phyloP scores from a whole-genome alignment of 92 coral and sea anemone species.

The Zoanthus sociatus region DNA sequence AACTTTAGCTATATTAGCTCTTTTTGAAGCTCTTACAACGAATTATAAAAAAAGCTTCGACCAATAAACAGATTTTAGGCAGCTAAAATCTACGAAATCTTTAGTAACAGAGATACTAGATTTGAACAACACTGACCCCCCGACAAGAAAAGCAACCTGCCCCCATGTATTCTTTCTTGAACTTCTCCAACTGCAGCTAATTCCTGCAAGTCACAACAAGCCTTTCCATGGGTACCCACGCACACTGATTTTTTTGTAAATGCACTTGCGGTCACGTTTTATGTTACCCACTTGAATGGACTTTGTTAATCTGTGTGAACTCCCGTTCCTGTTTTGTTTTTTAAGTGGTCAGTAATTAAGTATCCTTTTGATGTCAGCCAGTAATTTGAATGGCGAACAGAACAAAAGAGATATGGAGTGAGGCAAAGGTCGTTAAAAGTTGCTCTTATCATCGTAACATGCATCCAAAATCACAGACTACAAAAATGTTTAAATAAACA shows the following conservation, averaged over 20 bases:
- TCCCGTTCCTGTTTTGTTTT: constrained; percentile 19
- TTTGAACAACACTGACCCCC: background rate
- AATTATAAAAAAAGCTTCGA: background rate
- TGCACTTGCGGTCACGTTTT: background rate
- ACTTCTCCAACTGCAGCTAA: background rate
- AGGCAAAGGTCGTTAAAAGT: background rate
- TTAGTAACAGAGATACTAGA: background rate
- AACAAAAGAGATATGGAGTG: background rate
- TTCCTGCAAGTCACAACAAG: background rate
- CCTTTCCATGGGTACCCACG: background rate
- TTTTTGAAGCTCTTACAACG: background rate
- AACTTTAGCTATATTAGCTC: background rate
- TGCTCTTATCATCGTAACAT: background rate
- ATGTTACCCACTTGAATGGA: background rate
- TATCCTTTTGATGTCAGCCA: background rate
- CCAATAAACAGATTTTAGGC: background rate
- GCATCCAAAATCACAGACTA: background rate
- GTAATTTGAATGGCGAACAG: background rate
- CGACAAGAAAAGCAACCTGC: background rate
- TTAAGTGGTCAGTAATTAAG: constrained; percentile 9
- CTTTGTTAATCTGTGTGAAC: background rate
- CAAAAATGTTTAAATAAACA: background rate
- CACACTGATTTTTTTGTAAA: background rate
- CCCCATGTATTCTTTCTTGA: background rate
- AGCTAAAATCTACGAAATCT: background rate